Evolutionary conservation across 2,888 invertebrate genomes (phyloP).

Genomic region (Plutella xylostella): DNA sequence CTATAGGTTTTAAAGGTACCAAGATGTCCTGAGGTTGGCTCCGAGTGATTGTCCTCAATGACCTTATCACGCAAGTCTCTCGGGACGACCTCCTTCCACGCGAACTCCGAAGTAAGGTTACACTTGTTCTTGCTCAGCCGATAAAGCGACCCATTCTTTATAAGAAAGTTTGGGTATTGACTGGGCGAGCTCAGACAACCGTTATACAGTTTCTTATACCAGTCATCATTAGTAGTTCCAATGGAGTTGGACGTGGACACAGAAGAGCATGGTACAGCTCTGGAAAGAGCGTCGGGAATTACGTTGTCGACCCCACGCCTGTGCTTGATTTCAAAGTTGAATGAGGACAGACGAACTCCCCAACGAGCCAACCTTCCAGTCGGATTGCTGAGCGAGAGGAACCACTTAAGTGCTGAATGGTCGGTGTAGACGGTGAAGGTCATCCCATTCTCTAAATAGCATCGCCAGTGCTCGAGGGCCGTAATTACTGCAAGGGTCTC

Average conservation of each 20-base stretch:
- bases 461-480: background rate
- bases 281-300: conserved; percentile 8
- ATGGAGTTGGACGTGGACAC: too few relatives aligned
- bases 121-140: background rate
- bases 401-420: background rate
- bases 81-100: background rate
- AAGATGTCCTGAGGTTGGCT: conserved; percentile 9
- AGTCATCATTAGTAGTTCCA: background rate
- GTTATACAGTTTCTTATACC: background rate
- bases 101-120: background rate
- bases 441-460: background rate
- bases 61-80: background rate
- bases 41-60: background rate
- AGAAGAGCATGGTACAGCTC: background rate
- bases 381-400: conserved; percentile 2
- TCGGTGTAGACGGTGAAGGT: background rate
- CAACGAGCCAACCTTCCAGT: conserved; percentile 6
- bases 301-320: conserved; percentile 8
- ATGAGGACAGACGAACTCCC: conserved; percentile 3
- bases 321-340: conserved; percentile 9
- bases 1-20: conserved; percentile 19
- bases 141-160: background rate
- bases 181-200: background rate
- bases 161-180: background rate
- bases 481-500: conserved; percentile 1